Conservation (phyloP, 2,888 invertebrate genomes). For the Netelia fuscicornis region DNA sequence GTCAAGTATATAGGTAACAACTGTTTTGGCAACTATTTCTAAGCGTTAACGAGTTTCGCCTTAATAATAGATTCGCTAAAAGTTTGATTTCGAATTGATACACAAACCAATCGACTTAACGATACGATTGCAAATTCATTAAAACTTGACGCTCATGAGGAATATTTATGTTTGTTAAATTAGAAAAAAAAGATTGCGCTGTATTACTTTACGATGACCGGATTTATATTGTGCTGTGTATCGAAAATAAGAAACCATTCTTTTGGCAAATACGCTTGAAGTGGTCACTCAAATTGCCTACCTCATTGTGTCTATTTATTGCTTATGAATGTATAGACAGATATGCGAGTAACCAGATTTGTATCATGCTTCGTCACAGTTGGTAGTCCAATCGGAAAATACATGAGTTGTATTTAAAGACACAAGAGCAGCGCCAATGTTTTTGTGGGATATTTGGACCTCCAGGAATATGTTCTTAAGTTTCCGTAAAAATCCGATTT, state of each 20-base stretch:
- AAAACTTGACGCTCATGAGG: background rate
- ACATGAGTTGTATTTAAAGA: too few relatives aligned
- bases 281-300: background rate
- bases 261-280: constrained; percentile 23
- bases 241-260: constrained; percentile 23
- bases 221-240: background rate
- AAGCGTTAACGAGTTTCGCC: background rate
- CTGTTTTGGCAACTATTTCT: constrained; percentile 52
- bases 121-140: background rate
- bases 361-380: background rate
- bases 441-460: too few relatives aligned
- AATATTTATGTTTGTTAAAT: background rate
- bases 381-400: background rate
- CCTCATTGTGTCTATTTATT: constrained; percentile 29
- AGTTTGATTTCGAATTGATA: background rate
- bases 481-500: too few relatives aligned
- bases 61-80: background rate
- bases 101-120: background rate
- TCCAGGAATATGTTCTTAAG: too few relatives aligned
- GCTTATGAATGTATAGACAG: background rate
- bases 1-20: background rate
- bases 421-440: too few relatives aligned
- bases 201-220: background rate
- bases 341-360: background rate
- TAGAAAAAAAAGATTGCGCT: background rate